Conservation (phyloP, 2,888 invertebrate species). For the Cremastobaeus sp. region DNA sequence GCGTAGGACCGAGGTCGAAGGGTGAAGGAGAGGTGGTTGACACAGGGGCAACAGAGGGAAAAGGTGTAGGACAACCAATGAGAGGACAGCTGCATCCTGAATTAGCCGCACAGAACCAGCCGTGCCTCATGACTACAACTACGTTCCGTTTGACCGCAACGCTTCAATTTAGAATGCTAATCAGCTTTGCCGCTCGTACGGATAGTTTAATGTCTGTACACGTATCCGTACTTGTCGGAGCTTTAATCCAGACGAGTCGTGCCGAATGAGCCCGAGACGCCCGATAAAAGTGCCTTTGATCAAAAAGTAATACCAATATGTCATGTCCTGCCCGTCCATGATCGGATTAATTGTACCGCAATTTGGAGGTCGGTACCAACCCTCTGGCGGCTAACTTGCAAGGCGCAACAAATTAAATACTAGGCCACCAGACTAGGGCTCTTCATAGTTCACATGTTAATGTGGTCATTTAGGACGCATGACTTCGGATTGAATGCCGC, state of each 20-base stretch:
- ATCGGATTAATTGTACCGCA: slow-evolving; percentile 34
- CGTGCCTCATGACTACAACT: slow-evolving; percentile 65
- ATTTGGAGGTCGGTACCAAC: slow-evolving; percentile 3
- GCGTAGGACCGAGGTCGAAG: slow-evolving; percentile 39
- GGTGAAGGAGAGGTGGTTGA: slow-evolving; percentile 19
- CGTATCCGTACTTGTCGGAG: slow-evolving; percentile 66
- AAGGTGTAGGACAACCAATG: slow-evolving; percentile 37
- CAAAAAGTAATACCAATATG: slow-evolving; percentile 48
- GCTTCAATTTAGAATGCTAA: slow-evolving; percentile 78
- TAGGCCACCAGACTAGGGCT: slow-evolving; percentile 18
- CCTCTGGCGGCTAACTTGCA: slow-evolving; percentile 17
- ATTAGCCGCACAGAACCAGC: slow-evolving; percentile 72
- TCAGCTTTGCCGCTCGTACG: slow-evolving; percentile 68
- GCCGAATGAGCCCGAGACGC: slow-evolving; percentile 26
- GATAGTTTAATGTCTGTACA: slow-evolving; percentile 73
- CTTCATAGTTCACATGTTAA: slow-evolving; percentile 44
- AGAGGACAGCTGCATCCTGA: slow-evolving; percentile 67
- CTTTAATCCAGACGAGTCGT: slow-evolving; percentile 64
- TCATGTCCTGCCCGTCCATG: slow-evolving; percentile 42
- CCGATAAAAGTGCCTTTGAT: slow-evolving; percentile 40
- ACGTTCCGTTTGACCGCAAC: slow-evolving; percentile 72
- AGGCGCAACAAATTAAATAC: slow-evolving; percentile 31
- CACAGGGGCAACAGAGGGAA: slow-evolving; percentile 7
- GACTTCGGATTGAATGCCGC: slow-evolving; percentile 37
- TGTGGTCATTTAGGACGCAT: slow-evolving; percentile 26